Evolutionary conservation across 2,888 invertebrate genomes (phyloP).

Genomic region (Ypsolopha scabrella): DNA sequence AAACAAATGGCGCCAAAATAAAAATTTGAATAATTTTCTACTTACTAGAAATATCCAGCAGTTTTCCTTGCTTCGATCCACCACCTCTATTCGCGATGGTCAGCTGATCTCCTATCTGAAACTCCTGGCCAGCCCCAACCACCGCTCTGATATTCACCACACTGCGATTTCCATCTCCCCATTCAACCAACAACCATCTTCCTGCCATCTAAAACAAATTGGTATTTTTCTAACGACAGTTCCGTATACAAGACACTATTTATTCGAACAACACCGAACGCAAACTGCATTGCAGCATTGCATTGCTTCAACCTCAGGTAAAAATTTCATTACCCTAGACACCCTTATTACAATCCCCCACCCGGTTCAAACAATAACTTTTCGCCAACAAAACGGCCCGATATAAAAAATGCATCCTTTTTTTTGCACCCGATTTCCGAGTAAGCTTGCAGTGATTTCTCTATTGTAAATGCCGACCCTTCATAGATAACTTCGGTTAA

Average conservation of each 20-base stretch:
- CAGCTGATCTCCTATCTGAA: conserved; percentile 22
- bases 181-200: conserved; percentile 39
- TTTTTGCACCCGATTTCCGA: conserved; percentile 46
- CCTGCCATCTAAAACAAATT: neutral
- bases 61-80: conserved; percentile 19
- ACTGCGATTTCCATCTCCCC: conserved; percentile 26
- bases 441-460: conserved; percentile 32
- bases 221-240: neutral
- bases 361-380: conserved; percentile 42
- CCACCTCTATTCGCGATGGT: conserved; percentile 18
- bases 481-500: neutral
- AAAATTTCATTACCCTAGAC: conserved; percentile 44
- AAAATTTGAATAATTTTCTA: conserved; percentile 10
- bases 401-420: conserved; percentile 48
- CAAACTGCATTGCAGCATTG: neutral
- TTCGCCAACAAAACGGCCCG: conserved; percentile 48
- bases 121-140: conserved; percentile 16
- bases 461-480: neutral
- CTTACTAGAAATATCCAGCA: conserved; percentile 31
- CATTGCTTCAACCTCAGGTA: conserved; percentile 36
- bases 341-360: conserved; percentile 51
- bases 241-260: neutral
- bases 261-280: neutral
- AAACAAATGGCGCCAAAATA: too few relatives aligned
- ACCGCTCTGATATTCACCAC: conserved; percentile 26